phyloP scores from a whole-genome alignment of 2,113 vertebrate genomes.

The Pollimyrus isidori region DNA sequence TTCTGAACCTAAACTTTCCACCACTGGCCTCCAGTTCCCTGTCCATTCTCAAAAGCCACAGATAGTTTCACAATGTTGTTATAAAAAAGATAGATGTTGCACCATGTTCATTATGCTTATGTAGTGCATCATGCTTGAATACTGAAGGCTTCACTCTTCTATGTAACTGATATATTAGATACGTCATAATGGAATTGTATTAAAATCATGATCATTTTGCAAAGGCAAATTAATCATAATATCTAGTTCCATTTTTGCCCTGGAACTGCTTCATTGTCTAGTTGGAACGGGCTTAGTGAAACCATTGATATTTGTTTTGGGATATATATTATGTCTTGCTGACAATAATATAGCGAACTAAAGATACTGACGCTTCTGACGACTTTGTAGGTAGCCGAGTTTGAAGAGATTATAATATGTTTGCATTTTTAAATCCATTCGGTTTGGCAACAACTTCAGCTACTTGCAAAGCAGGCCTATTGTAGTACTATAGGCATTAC shows the following conservation, averaged over 20 bases:
- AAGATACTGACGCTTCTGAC: neutral
- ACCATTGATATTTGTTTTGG: neutral
- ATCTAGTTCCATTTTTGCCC: neutral
- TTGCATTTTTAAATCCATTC: conserved; percentile 39
- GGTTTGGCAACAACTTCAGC: conserved; percentile 39
- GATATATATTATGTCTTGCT: neutral
- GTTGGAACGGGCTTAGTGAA: neutral
- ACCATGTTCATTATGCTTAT: neutral
- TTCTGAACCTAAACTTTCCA: neutral
- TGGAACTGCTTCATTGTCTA: neutral
- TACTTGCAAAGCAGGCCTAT: conserved; percentile 40
- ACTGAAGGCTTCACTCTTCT: conserved; percentile 1
- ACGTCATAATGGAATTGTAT: neutral
- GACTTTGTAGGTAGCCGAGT: neutral
- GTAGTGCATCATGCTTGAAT: conserved; percentile 23
- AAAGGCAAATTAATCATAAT: neutral
- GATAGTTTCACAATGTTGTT: neutral
- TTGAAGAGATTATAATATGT: conserved; percentile 17
- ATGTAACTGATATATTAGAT: neutral
- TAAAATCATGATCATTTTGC: neutral
- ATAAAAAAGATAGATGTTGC: neutral
- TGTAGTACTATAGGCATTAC: conserved; percentile 22
- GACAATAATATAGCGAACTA: neutral
- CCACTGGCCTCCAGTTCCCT: neutral
- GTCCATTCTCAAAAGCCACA: neutral